phyloP scores from a whole-genome alignment of 2,113 vertebrate genomes.

The Brachionichthys hirsutus region DNA sequence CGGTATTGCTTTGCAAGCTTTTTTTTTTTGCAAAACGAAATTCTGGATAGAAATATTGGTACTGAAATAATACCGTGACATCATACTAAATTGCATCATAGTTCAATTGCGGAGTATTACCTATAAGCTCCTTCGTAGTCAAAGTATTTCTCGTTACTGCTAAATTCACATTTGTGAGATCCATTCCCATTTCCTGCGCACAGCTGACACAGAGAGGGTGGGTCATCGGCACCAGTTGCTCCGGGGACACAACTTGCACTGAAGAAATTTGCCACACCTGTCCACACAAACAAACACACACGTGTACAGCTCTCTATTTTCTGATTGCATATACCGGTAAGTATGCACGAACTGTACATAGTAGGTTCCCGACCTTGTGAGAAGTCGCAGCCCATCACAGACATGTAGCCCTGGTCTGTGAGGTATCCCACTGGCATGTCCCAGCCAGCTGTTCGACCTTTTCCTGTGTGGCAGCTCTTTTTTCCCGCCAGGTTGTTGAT shows the following conservation, averaged over 20 bases:
- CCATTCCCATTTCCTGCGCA: slow-evolving; percentile 80
- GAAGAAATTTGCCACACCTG: slow-evolving; percentile 90
- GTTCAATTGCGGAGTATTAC: slow-evolving; percentile 63
- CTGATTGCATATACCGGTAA: neutral
- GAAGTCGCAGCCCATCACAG: slow-evolving; percentile 86
- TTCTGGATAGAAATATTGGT: too few relatives aligned
- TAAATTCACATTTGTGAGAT: slow-evolving; percentile 74
- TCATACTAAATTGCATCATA: neutral
- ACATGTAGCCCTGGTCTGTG: slow-evolving; percentile 84
- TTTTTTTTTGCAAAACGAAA: too few relatives aligned
- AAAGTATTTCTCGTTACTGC: slow-evolving; percentile 82
- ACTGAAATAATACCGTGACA: too few relatives aligned
- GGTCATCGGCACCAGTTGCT: slow-evolving; percentile 63
- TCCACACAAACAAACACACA: slow-evolving; percentile 16
- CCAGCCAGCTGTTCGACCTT: slow-evolving; percentile 89
- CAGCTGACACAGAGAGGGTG: slow-evolving; percentile 82
- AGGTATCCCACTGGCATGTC: slow-evolving; percentile 88
- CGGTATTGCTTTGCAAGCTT: too few relatives aligned
- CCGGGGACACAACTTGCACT: slow-evolving; percentile 90
- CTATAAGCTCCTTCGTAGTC: slow-evolving; percentile 90
- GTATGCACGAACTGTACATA: neutral
- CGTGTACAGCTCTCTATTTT: slow-evolving; percentile 1
- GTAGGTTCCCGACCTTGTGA: slow-evolving; percentile 72
- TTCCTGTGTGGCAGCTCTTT: slow-evolving; percentile 90
- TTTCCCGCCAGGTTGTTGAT: slow-evolving; percentile 81